Conservation (phyloP, 1,140 invertebrate genomes). For the Triops longicaudatus region DNA sequence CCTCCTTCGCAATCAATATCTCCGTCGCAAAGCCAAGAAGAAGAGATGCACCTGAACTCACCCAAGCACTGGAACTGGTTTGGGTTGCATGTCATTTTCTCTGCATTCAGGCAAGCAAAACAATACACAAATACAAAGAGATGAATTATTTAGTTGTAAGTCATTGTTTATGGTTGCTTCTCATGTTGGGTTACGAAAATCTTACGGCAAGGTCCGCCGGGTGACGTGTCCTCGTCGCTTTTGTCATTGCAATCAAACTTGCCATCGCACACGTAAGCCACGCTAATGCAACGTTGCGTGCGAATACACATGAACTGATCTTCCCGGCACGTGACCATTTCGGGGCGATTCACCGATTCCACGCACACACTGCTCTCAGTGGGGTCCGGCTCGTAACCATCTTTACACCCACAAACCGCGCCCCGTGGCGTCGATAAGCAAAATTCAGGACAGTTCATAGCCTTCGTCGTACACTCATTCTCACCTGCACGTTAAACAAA, state of each 20-base stretch:
- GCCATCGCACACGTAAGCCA: slow-evolving; percentile 45
- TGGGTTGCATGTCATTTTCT: slow-evolving; percentile 36
- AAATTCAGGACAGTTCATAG: slow-evolving; percentile 45
- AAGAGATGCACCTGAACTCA: slow-evolving; percentile 42
- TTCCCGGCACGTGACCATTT: slow-evolving; percentile 27
- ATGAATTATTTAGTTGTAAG: not conserved
- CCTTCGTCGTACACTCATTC: slow-evolving; percentile 42
- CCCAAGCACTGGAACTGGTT: slow-evolving; percentile 46
- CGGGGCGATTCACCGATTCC: slow-evolving; percentile 34
- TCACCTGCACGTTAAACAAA: slow-evolving; percentile 36
- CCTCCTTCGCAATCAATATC: slow-evolving; percentile 42
- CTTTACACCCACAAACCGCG: slow-evolving; percentile 47
- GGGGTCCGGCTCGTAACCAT: slow-evolving; percentile 40
- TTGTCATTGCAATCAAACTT: slow-evolving; percentile 49
- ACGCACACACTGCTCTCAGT: slow-evolving; percentile 30
- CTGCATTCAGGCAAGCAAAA: slow-evolving; percentile 28
- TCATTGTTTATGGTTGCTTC: slow-evolving; percentile 12
- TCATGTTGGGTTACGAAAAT: not conserved
- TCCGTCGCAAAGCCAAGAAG: slow-evolving; percentile 44
- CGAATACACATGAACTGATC: slow-evolving; percentile 39
- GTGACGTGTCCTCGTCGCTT: slow-evolving; percentile 45
- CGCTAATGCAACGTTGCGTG: slow-evolving; percentile 45
- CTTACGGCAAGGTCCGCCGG: slow-evolving; percentile 40
- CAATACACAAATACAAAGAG: not conserved
- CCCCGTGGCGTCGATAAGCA: slow-evolving; percentile 47